Evolutionary conservation across 2,113 vertebrate genomes (phyloP).

Genomic region (Bufo bufo): DNA sequence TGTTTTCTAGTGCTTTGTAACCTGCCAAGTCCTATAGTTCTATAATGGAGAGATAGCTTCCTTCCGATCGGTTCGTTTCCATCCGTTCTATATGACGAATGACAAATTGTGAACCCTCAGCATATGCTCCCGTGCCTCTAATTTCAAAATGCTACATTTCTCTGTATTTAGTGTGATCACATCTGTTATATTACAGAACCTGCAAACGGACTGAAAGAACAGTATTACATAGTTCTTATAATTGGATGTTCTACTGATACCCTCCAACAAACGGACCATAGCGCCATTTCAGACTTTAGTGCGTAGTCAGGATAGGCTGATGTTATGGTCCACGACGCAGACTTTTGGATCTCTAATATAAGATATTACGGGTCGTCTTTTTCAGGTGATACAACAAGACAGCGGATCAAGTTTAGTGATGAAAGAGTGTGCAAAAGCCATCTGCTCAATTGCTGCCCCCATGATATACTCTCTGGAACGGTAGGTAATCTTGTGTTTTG

Average conservation of each 20-base stretch:
- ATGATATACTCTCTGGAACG: constrained; percentile 97
- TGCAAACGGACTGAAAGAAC: constrained; percentile 15
- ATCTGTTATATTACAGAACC: not conserved
- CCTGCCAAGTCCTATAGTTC: not conserved
- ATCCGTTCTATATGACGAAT: not conserved
- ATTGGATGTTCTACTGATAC: too few species aligned
- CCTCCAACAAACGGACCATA: not conserved
- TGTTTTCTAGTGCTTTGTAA: constrained; percentile 4
- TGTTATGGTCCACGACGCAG: not conserved
- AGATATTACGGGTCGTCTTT: constrained; percentile 65
- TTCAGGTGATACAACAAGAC: constrained; percentile 92
- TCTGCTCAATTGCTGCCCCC: constrained; percentile 96
- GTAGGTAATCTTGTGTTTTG: constrained; percentile 66
- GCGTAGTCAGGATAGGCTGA: not conserved
- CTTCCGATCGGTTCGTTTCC: not conserved
- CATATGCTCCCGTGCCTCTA: not conserved
- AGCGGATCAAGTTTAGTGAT: constrained; percentile 97
- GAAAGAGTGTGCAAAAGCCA: constrained; percentile 99
- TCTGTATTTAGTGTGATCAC: not conserved
- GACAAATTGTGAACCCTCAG: not conserved
- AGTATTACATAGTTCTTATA: not conserved
- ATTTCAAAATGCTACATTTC: not conserved
- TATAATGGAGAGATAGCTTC: not conserved
- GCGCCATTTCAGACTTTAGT: not conserved
- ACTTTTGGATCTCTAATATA: constrained; percentile 68